These are phyloP conservation scores for Sycophila sp. DNA, from an alignment of 1,140 invertebrate genomes.

Conservation along the genomic window DNA sequence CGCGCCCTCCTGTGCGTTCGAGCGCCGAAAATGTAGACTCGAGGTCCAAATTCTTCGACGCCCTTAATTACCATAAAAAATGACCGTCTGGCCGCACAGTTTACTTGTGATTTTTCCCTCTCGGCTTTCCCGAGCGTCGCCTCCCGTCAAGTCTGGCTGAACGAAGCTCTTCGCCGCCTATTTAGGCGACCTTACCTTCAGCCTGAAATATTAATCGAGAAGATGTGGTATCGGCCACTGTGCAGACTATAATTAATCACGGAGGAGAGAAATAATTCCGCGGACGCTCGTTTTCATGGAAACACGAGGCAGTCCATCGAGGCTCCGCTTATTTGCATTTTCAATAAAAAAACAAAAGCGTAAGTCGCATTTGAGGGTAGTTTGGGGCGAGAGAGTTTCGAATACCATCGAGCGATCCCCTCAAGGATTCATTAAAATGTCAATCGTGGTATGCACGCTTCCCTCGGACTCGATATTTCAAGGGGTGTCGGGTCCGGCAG, in stretches of 20 bases:
- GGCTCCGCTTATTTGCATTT: conserved; percentile 19
- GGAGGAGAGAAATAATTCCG: conserved; percentile 11
- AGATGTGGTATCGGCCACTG: conserved; percentile 36
- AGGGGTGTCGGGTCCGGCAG: not conserved
- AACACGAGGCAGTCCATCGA: not conserved
- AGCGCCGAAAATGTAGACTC: conserved; percentile 5
- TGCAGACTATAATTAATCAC: conserved; percentile 13
- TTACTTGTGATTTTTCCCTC: conserved; percentile 22
- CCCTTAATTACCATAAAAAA: conserved; percentile 30
- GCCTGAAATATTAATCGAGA: conserved; percentile 43
- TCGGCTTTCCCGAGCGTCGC: conserved; percentile 1
- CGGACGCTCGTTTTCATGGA: conserved; percentile 4
- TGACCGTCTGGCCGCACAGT: not conserved
- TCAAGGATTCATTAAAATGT: conserved; percentile 33
- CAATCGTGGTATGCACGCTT: conserved; percentile 13
- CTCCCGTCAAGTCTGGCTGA: not conserved
- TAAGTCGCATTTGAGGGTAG: too few relatives aligned
- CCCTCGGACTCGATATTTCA: not conserved
- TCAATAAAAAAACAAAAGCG: conserved; percentile 14
- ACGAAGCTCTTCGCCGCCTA: not conserved
- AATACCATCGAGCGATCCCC: not conserved
- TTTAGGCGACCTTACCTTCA: not conserved
- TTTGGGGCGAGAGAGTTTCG: too few relatives aligned
- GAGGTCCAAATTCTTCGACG: not conserved
- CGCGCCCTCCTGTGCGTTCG: not conserved